Conservation (phyloP, 2,888 invertebrate species). For the Xanthorhoe designata region DNA sequence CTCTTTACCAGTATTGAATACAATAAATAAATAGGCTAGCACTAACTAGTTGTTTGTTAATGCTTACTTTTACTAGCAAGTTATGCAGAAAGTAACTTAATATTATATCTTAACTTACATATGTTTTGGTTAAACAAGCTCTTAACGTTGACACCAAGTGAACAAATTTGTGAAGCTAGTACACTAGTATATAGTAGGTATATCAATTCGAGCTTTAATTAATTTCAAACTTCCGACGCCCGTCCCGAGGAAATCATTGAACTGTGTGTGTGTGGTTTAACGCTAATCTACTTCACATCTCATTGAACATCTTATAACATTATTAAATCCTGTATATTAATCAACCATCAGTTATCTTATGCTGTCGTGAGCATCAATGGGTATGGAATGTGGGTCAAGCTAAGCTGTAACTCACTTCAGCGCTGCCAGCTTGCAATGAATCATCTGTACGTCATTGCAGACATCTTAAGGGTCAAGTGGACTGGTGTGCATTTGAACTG, state of each 20-base stretch:
- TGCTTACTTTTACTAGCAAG: too few species aligned
- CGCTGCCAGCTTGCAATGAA: not conserved
- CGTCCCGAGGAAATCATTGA: not conserved
- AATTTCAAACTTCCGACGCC: not conserved
- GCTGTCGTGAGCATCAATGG: conserved; percentile 12
- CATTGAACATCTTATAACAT: conserved; percentile 12
- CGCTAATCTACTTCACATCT: conserved; percentile 10
- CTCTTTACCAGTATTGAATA: too few species aligned
- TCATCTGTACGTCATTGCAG: not conserved
- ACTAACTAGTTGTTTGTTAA: too few species aligned
- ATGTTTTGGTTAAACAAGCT: too few species aligned
- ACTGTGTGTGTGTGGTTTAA: conserved; percentile 4
- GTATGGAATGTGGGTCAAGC: not conserved
- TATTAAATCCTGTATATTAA: conserved; percentile 19
- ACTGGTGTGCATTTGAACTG: not conserved
- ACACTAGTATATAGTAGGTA: too few species aligned
- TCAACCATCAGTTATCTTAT: conserved; percentile 21
- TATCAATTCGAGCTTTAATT: not conserved
- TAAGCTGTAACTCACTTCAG: not conserved
- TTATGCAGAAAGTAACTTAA: too few species aligned
- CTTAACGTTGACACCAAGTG: too few species aligned
- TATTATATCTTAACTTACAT: too few species aligned
- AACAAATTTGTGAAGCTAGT: too few species aligned
- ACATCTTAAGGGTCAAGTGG: not conserved
- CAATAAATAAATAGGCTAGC: too few species aligned